Percentiles rank a stretch among this genome's conserved stretches.
Conservation (phyloP, 2,797 vertebrate species). For the Pantherophis alleghaniensis region DNA sequence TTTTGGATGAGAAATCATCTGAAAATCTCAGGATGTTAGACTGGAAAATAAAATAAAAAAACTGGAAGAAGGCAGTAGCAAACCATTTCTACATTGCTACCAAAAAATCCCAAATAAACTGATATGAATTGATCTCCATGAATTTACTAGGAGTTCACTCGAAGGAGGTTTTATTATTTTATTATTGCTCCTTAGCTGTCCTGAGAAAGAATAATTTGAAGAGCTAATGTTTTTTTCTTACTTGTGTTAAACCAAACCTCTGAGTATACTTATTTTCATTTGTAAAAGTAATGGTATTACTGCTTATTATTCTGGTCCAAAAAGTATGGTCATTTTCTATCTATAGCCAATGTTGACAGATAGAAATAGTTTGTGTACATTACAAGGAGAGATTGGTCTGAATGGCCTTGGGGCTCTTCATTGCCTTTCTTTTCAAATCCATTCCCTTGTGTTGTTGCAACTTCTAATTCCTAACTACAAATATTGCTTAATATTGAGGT, state of each 20-base stretch:
- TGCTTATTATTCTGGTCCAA: not conserved
- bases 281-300: not conserved
- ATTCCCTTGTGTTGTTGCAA: not conserved
- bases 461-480: not conserved
- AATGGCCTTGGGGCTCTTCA: not conserved
- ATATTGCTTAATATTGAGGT: not conserved
- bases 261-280: not conserved
- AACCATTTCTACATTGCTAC: not conserved
- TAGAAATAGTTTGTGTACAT: not conserved
- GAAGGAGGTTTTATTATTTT: not conserved
- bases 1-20: not conserved
- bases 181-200: not conserved
- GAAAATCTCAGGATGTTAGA: not conserved
- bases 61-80: not conserved
- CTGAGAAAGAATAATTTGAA: not conserved
- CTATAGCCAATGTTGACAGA: not conserved
- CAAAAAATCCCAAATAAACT: not conserved
- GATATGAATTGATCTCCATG: not conserved
- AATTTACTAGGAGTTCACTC: not conserved
- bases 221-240: not conserved
- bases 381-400: not conserved
- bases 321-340: not conserved
- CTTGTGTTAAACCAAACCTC: not conserved
- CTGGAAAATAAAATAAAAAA: not conserved
- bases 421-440: not conserved